Evolutionary conservation across 2,888 invertebrate genomes (phyloP).

Genomic region (Stenichneumon culpator): DNA sequence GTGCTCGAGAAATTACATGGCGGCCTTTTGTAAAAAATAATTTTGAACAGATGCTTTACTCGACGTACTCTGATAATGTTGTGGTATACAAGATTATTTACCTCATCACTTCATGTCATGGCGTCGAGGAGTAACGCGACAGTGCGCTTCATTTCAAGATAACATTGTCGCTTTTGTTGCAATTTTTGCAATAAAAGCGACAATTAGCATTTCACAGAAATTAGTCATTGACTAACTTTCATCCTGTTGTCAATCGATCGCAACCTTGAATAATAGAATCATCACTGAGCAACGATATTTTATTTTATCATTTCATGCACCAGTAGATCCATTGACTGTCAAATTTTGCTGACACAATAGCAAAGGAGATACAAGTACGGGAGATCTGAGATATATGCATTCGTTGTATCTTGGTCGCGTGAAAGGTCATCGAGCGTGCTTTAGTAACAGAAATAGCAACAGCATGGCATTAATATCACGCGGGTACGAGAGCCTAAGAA

Average conservation of each 20-base stretch:
- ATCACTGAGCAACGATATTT: slow-evolving; percentile 21
- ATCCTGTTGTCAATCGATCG: slow-evolving; percentile 15
- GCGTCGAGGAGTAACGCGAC: too few species aligned
- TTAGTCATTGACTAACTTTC: background rate
- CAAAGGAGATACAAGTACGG: slow-evolving; percentile 34
- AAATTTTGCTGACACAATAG: slow-evolving; percentile 25
- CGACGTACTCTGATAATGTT: too few species aligned
- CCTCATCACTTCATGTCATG: too few species aligned
- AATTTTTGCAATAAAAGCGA: too few species aligned
- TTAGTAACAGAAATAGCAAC: background rate
- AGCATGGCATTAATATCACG: slow-evolving; percentile 22
- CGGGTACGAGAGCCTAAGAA: slow-evolving; percentile 24
- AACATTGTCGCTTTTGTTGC: too few species aligned
- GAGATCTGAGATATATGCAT: slow-evolving; percentile 30
- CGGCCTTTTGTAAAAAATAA: too few species aligned
- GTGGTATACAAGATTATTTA: too few species aligned
- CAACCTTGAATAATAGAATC: background rate
- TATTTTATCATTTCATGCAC: slow-evolving; percentile 34
- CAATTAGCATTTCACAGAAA: background rate
- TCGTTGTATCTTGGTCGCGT: slow-evolving; percentile 34
- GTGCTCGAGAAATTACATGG: too few species aligned
- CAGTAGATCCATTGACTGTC: background rate
- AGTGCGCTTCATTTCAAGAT: too few species aligned
- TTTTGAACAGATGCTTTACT: too few species aligned
- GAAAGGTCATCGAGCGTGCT: slow-evolving; percentile 51